These are phyloP conservation scores for Drosophila sucinea DNA, from an alignment of 1,140 invertebrate genomes.

Conservation along the genomic window DNA sequence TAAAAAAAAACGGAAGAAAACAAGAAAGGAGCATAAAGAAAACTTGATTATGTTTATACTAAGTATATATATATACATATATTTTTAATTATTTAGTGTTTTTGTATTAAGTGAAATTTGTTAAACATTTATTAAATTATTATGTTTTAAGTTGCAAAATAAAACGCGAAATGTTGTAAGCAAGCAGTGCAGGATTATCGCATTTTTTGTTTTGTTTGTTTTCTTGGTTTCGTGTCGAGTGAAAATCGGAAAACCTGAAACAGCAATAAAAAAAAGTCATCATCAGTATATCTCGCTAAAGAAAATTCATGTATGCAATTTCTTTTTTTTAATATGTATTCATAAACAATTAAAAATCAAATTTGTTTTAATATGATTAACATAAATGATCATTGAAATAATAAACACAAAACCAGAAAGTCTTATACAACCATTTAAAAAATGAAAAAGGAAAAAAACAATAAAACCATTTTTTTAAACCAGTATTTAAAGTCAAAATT, in stretches of 20 bases:
- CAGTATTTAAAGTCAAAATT: neutral
- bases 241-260: slow-evolving; percentile 21
- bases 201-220: slow-evolving; percentile 41
- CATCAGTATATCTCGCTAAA: slow-evolving; percentile 31
- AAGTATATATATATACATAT: slow-evolving; percentile 74
- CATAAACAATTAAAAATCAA: slow-evolving; percentile 35
- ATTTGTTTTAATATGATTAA: slow-evolving; percentile 41
- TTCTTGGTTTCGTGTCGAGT: slow-evolving; percentile 22
- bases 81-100: slow-evolving; percentile 81
- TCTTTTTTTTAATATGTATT: slow-evolving; percentile 49
- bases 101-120: slow-evolving; percentile 80
- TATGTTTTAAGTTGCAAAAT: slow-evolving; percentile 81
- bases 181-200: slow-evolving; percentile 49
- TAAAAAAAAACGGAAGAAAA: slow-evolving; percentile 49
- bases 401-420: slow-evolving; percentile 7
- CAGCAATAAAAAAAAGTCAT: slow-evolving; percentile 38
- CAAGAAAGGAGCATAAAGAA: slow-evolving; percentile 57
- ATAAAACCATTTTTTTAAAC: slow-evolving; percentile 51
- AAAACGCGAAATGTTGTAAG: slow-evolving; percentile 75
- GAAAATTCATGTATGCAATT: slow-evolving; percentile 42
- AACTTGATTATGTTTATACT: slow-evolving; percentile 79
- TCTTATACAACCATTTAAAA: slow-evolving; percentile 58
- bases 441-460: slow-evolving; percentile 37
- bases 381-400: slow-evolving; percentile 42
- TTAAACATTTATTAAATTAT: slow-evolving; percentile 82